These are phyloP conservation scores for Lepetodrilus schrolli DNA, from an alignment of 2,888 invertebrate genomes.

Conservation along the genomic window DNA sequence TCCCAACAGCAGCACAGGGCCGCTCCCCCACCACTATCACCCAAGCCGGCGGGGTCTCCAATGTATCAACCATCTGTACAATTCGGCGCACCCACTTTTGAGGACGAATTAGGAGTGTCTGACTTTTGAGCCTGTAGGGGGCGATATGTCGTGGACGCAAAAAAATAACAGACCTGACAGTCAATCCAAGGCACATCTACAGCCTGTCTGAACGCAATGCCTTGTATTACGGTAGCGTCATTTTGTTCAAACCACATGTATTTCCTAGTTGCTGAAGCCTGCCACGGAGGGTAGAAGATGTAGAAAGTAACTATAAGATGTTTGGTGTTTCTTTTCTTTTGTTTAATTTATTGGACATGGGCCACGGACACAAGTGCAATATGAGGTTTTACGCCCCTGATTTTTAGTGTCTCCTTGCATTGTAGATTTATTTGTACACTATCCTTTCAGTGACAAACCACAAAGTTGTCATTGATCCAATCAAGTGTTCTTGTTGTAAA, in stretches of 20 bases:
- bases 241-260: constrained; percentile 14
- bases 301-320: background rate
- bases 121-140: constrained; percentile 43
- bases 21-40: constrained; percentile 31
- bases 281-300: background rate
- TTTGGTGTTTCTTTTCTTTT: constrained; percentile 24
- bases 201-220: background rate
- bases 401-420: background rate
- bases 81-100: constrained; percentile 28
- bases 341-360: constrained; percentile 19
- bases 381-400: constrained; percentile 18
- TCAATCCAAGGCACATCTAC: background rate
- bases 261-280: background rate
- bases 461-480: background rate
- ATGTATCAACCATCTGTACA: constrained; percentile 18
- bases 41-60: constrained; percentile 29
- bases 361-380: constrained; percentile 23
- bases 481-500: constrained; percentile 3
- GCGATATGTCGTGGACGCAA: background rate
- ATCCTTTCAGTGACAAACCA: background rate
- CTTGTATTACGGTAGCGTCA: background rate
- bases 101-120: constrained; percentile 51
- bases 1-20: constrained; percentile 24
- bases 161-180: background rate
- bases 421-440: constrained; percentile 3